Percentiles rank a stretch among this genome's conserved stretches.
Conservation (phyloP, 1,140 invertebrate genomes). For the Uloborus diversus region DNA sequence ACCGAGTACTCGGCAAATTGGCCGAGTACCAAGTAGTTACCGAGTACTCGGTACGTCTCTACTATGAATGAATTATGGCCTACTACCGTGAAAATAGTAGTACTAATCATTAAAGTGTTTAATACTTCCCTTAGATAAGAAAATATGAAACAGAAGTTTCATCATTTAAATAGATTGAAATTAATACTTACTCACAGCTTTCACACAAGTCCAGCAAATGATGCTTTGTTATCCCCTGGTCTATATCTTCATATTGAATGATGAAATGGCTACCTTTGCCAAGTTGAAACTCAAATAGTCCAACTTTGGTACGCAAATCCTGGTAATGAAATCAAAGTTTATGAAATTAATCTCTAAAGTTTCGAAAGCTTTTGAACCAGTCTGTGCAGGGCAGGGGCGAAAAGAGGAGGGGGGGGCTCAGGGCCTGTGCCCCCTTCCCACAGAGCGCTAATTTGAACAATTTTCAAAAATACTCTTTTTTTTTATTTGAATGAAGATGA, state of each 20-base stretch:
- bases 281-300: slow-evolving; percentile 3
- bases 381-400: no score
- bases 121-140: not conserved
- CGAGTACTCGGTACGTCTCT: not conserved
- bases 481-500: not conserved
- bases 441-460: not conserved
- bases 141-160: not conserved
- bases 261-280: slow-evolving; percentile 14
- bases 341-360: not conserved
- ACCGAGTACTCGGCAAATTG: not conserved
- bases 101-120: not conserved
- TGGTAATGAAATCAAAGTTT: not conserved
- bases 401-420: no score
- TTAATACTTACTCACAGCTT: slow-evolving; percentile 20
- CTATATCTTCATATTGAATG: slow-evolving; percentile 45
- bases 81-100: not conserved
- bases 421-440: no score
- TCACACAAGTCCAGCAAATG: slow-evolving; percentile 19
- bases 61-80: not conserved
- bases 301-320: slow-evolving; percentile 8
- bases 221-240: slow-evolving; percentile 4
- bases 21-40: not conserved
- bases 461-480: not conserved
- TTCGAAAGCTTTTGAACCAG: no score
- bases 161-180: not conserved